Base-by-base conservation (phyloP, 2,113 vertebrate genomes). In the Oostethus manadensis region DNA sequence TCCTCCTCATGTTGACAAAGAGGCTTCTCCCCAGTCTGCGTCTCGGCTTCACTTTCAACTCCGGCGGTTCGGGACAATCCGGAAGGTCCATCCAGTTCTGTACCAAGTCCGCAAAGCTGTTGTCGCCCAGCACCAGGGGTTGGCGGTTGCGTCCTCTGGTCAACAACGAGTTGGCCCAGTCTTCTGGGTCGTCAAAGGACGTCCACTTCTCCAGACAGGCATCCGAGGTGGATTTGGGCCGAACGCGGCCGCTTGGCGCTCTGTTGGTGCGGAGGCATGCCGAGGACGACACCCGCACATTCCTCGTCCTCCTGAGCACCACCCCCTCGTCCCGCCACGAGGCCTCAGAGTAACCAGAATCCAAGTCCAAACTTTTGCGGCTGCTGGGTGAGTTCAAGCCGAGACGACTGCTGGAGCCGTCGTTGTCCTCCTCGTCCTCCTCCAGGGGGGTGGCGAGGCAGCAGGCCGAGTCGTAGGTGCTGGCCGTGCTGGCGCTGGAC, bases 61-160 rank as follows among this genome's bases (percentile, higher is more conserved):
- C 79, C 0, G 76, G 67, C 2, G 89, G 62, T 3, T 98, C 94
- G 0, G 92, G 75, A 0, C 86, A 90, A 9, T 98, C 95, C 0
- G 96, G 95, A 71, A 98, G 72, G 74, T 98, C 94, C 93, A 98
- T 95, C 96, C 96, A 98, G 76, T 98, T 95, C 77, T 96, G 92
- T 62, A 98, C 92, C 72, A 98, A 84, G 74, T 98, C 96, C 0
- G 96, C 96, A 3, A 98, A 95, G 70, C 94, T 94, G 78, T 97
- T 98, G 87, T 98, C 96, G 0, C 96, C 96, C 53, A 98, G 82
- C 51, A 97, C 94, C 42, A 98, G 74, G 1, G 96, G 96, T 54
- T 96, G 94, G 15, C 96, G 92, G 79, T 94, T 98, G 38, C 96
- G 92, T 45, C 94, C 93, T 63, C 93, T 87, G 6, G 91, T 96